Evolutionary conservation across 2,797 vertebrate species (phyloP).

Genomic region (Argyrosomus regius): DNA sequence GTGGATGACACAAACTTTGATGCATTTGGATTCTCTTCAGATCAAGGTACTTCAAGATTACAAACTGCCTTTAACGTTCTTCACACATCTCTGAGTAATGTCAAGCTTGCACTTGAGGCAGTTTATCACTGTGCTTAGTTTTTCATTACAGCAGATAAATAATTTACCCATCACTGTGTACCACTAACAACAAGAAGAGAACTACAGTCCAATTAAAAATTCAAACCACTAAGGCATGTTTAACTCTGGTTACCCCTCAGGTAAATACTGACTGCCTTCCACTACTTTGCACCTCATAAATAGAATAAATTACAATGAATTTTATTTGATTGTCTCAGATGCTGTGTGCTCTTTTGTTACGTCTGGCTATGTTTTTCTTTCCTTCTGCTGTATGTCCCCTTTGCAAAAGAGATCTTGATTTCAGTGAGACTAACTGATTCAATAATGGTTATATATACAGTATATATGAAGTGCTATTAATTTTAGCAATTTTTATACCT

Average conservation of each 20-base stretch:
- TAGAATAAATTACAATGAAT: neutral
- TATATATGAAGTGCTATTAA: no score
- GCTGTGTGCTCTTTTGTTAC: neutral
- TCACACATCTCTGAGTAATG: no score
- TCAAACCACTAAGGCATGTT: neutral
- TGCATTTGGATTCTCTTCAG: no score
- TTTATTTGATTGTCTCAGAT: neutral
- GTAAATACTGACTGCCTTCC: neutral
- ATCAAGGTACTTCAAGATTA: no score
- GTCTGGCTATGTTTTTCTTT: neutral
- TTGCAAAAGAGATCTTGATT: neutral
- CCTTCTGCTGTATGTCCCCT: neutral
- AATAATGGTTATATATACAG: neutral
- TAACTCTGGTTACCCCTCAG: neutral
- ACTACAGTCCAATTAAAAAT: neutral
- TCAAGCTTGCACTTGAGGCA: no score
- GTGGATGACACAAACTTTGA: no score
- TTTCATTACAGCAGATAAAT: neutral
- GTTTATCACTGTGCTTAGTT: no score
- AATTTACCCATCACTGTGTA: no score
- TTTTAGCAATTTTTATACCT: no score
- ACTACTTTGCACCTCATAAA: neutral
- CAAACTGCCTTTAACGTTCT: no score
- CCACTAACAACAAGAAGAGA: neutral
- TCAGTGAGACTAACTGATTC: neutral